A percentile compares a stretch with the other conserved stretches of the same genome.
phyloP scores from a whole-genome alignment of 2,113 vertebrate genomes.

The Paradoxurus hermaphroditus region DNA sequence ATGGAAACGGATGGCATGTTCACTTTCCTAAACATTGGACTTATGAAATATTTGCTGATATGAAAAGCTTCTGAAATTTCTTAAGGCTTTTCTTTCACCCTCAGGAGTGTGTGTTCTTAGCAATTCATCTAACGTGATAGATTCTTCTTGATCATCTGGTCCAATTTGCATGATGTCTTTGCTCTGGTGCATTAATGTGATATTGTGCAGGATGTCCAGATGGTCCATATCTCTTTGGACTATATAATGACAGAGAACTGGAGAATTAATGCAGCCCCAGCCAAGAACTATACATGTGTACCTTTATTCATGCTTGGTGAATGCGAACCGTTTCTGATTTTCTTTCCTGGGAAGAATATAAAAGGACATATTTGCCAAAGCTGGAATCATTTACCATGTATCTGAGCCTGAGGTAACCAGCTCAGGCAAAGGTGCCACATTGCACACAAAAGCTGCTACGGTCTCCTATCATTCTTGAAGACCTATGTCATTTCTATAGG shows the following conservation, averaged over 20 bases:
- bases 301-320: neutral
- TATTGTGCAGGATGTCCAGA: neutral
- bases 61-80: neutral
- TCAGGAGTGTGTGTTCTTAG: neutral
- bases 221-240: neutral
- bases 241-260: neutral
- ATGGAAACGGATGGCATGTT: neutral
- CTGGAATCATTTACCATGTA: neutral
- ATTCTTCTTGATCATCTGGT: constrained; percentile 4
- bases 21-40: neutral
- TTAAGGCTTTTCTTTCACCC: neutral
- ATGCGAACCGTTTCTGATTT: neutral
- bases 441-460: neutral
- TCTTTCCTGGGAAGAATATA: neutral
- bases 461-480: neutral
- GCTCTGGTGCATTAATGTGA: neutral
- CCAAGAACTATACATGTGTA: neutral
- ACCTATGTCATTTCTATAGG: neutral
- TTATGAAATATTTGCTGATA: neutral
- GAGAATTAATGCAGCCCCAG: neutral
- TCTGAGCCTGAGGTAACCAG: neutral
- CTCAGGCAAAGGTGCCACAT: neutral
- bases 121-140: neutral
- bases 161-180: neutral
- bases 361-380: neutral